Base-by-base conservation (phyloP, 2,797 vertebrate species). In the Apogon talboti region DNA sequence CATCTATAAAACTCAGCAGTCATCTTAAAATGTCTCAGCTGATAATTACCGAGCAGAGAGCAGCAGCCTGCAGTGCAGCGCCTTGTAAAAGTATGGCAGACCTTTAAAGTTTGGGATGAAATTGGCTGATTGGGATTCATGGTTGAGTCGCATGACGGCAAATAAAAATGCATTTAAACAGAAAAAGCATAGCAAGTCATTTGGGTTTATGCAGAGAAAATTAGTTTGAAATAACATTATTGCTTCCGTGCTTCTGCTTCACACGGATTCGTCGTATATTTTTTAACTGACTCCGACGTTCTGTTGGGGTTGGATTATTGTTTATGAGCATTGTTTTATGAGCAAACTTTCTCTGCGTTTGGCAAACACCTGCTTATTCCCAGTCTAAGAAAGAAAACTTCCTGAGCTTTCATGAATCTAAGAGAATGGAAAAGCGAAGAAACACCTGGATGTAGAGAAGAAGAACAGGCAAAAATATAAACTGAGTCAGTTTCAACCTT, bases 1-100 rank as follows among this genome's bases (percentile, higher is more conserved):
- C 64, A 79, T 74, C 69, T 76, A 75, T 76, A 73, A 82, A 81
- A 74, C 51, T 44, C 41, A 63, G 40, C 28, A 14, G 42, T 62
- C 66, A 77, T 64, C 63, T 69, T 76, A 58, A 57, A 75, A 66
- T 51, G 50, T 76, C 58, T 59, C 52, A 48, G 41, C 48, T 54
- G 46, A 77, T 77, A 74, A 87, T 74, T 72, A 78, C 46, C 13
- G 4, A 62, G 51, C 38, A 55, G 30, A 63, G 19, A 62, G 48
- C 42, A 42, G 52, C 14, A 1, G 24, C 40, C 35, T 15, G 16
- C 19, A 51, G 24, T 35, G n/a, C 33, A 14, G 15, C 2, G 15
- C 28, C 24, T 53, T 37, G 49, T 51, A 14, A 50, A 41, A 37
- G 38, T 10, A 50, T 42, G 51, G 46, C 10, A 9, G 18, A 33